Base-by-base conservation (phyloP, 2,888 invertebrate species). In the Pheosia tremula region DNA sequence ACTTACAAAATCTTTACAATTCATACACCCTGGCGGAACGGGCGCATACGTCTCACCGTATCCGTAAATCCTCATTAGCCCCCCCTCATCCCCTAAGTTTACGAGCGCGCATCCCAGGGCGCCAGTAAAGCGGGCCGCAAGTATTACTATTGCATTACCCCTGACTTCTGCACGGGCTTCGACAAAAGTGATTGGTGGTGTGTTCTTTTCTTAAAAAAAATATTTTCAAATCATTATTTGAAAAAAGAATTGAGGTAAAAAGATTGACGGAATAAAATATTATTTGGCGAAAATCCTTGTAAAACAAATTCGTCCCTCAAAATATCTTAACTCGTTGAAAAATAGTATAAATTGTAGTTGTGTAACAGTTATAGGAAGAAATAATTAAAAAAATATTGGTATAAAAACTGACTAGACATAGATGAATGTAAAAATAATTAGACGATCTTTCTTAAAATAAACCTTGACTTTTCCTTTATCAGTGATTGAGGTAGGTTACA, bases 61-160 rank as follows among this genome's bases (percentile, higher is more conserved):
- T 75, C 80, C 83, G 90, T 94, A 94, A 93, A 94, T 94, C 88
- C 88, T 93, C 91, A 93, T 94, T 94, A 92, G 87, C 71, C 76
- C 78, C 84, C 85, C 84, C 80, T 81, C 75, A 74, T 77, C 80
- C 71, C 55, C 70, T 72, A 69, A 86, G 86, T 92, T 91, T 87
- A 91, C 84, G 86, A 82, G 72, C 71, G 70, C 71, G 13, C 68
- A 63, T 90, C 93, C 92, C 93, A 86, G 77, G 84, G 86, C 89
- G 92, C 81, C 83, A 89, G 88, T 94, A 94, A 94, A 93, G 81
- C 87, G 83, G 80, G 75, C 80, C 82, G 77, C 76, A 65, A 59
- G 68, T 75, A 75, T 87, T 86, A 87, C 88, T 82, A 82, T 83
- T 90, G 89, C 89, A 84, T 84, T 84, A 88, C 89, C 88, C 84